These are phyloP conservation scores for Lordiphosa andalusiaca DNA, from an alignment of 2,888 invertebrate genomes.

Conservation along the genomic window DNA sequence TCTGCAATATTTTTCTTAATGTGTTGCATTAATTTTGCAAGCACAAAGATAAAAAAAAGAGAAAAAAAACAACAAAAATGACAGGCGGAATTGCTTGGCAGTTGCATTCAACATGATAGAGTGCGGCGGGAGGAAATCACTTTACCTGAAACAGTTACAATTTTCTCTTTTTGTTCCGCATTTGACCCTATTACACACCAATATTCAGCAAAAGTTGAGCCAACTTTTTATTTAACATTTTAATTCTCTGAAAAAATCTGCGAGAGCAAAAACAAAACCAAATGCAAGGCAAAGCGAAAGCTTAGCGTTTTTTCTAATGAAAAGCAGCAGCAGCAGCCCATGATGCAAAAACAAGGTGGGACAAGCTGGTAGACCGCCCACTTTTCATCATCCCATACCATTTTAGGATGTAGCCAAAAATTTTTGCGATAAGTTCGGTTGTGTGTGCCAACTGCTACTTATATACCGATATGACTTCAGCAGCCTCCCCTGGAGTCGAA, in stretches of 20 bases:
- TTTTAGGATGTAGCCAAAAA: too few relatives aligned
- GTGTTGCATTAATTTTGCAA: slow-evolving; percentile 58
- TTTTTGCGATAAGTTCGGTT: too few relatives aligned
- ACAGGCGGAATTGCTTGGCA: slow-evolving; percentile 41
- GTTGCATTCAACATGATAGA: slow-evolving; percentile 25
- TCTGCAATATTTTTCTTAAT: slow-evolving; percentile 62
- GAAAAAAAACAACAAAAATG: slow-evolving; percentile 30
- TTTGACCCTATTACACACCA: slow-evolving; percentile 34
- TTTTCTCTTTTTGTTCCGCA: slow-evolving; percentile 20
- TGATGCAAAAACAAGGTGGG: too few relatives aligned
- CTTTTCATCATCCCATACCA: too few relatives aligned
- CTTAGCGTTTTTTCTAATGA: too few relatives aligned
- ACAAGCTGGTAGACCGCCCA: too few relatives aligned
- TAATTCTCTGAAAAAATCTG: neutral
- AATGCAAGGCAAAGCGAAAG: too few relatives aligned
- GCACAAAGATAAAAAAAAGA: slow-evolving; percentile 55
- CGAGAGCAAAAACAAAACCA: neutral
- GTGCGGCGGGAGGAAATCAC: slow-evolving; percentile 16
- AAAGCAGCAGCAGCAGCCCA: too few relatives aligned
- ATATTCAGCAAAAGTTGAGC: slow-evolving; percentile 10
- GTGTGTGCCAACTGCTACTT: too few relatives aligned
- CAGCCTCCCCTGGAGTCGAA: too few relatives aligned
- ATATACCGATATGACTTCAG: too few relatives aligned
- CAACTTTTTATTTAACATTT: neutral
- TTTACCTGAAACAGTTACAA: slow-evolving; percentile 33